phyloP scores from a whole-genome alignment of 2,113 vertebrate species.

The Pangasianodon hypophthalmus region DNA sequence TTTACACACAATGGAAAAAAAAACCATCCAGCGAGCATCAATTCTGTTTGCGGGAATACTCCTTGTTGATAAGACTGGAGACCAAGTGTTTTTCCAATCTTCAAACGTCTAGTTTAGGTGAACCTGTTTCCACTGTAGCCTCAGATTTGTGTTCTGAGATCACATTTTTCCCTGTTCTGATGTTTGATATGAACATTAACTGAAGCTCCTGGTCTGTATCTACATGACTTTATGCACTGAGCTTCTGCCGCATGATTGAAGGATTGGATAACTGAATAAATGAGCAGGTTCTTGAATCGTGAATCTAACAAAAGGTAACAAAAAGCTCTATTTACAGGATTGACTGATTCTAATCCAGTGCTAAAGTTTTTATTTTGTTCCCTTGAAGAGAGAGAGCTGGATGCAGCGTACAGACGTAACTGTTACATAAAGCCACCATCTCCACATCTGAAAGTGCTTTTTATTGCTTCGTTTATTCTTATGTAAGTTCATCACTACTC shows the following conservation, averaged over 20 bases:
- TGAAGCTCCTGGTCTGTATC: neutral
- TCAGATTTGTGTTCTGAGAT: neutral
- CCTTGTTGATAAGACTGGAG: neutral
- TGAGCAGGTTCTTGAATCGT: neutral
- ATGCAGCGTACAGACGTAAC: neutral
- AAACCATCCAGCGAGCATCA: no score
- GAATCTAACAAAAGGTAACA: neutral
- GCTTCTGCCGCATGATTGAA: neutral
- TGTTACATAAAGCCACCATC: neutral
- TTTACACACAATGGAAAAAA: no score
- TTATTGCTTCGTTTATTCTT: neutral
- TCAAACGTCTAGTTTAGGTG: neutral
- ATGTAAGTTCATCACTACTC: neutral
- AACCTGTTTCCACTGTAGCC: neutral
- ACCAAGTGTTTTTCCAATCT: neutral
- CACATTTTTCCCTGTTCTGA: neutral
- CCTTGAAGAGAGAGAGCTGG: neutral
- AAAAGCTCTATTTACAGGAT: neutral
- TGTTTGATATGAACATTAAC: neutral
- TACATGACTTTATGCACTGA: neutral
- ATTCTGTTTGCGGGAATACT: no score
- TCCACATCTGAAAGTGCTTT: neutral
- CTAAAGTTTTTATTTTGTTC: neutral
- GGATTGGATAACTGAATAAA: neutral
- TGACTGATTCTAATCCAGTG: neutral